phyloP scores from a whole-genome alignment of 2,797 vertebrate species.

The Lemur catta region DNA sequence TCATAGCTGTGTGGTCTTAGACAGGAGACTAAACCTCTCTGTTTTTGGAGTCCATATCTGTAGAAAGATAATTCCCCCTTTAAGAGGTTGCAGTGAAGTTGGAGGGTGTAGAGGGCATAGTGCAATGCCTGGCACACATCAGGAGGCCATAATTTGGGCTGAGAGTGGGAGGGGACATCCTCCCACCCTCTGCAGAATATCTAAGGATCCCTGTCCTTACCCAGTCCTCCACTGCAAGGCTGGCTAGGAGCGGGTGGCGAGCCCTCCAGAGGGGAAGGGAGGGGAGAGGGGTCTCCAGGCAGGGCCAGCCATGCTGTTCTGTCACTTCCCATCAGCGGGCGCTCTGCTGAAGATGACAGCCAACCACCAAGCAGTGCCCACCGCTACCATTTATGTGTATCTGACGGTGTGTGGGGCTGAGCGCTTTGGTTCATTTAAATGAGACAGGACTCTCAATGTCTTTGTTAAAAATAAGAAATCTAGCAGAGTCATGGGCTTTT shows the following conservation, averaged over 20 bases:
- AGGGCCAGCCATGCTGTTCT: not conserved
- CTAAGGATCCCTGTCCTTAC: not conserved
- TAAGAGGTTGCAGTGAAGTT: not conserved
- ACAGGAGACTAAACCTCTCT: not conserved
- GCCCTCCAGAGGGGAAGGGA: too few relatives aligned
- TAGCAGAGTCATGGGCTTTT: not conserved
- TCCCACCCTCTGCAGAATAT: not conserved
- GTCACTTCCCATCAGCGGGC: not conserved
- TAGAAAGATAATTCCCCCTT: not conserved
- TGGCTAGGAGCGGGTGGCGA: not conserved
- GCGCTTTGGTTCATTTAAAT: not conserved
- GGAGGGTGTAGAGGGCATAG: not conserved
- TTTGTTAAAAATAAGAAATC: not conserved
- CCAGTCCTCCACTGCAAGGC: not conserved
- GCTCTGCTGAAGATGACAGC: not conserved
- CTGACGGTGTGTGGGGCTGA: not conserved
- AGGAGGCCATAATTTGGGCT: not conserved
- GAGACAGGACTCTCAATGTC: not conserved
- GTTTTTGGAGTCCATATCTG: not conserved
- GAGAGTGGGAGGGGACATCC: not conserved
- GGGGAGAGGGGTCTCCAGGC: too few relatives aligned
- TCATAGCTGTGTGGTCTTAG: not conserved
- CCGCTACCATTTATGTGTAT: not conserved
- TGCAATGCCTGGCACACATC: not conserved
- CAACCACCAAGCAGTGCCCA: rapidly evolving